Percentiles rank a stretch among this genome's conserved stretches.
Evolutionary conservation across 2,888 invertebrate species (phyloP).

Genomic region (Nematopogon swammerdamellus): DNA sequence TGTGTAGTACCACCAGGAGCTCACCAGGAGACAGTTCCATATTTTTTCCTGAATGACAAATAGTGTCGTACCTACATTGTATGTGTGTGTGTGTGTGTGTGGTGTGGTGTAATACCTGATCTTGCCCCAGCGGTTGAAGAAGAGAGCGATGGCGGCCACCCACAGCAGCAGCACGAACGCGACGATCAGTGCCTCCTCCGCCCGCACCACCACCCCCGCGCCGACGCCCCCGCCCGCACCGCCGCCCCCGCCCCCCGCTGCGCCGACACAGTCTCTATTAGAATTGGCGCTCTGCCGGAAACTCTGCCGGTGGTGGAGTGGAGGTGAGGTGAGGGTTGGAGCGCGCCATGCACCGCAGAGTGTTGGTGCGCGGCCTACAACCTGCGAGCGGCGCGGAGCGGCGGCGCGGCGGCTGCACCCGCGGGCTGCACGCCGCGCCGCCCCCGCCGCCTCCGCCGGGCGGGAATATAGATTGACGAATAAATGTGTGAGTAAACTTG

Average conservation of each 20-base stretch:
- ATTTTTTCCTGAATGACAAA: no score
- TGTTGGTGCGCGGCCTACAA: neutral
- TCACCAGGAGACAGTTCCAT: no score
- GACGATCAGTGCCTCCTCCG: conserved; percentile 83
- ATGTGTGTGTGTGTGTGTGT: no score
- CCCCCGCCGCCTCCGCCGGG: no score
- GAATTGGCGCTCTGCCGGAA: neutral
- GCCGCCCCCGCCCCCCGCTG: neutral
- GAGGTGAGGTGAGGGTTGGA: neutral
- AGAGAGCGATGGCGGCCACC: conserved; percentile 82
- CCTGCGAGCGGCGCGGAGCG: neutral
- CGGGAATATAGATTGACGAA: no score
- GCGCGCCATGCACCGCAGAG: neutral
- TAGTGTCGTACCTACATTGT: no score
- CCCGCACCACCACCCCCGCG: conserved; percentile 76
- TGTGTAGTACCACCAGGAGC: no score
- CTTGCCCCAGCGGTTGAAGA: conserved; percentile 90
- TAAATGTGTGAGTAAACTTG: no score
- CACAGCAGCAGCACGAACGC: conserved; percentile 81
- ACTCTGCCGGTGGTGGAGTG: neutral
- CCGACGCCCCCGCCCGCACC: conserved; percentile 59
- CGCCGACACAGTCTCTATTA: no score
- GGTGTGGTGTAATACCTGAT: conserved; percentile 49
- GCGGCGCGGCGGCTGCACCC: neutral
- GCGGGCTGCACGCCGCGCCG: no score